phyloP scores from a whole-genome alignment of 2,797 vertebrate species.

The Spinus pinus region DNA sequence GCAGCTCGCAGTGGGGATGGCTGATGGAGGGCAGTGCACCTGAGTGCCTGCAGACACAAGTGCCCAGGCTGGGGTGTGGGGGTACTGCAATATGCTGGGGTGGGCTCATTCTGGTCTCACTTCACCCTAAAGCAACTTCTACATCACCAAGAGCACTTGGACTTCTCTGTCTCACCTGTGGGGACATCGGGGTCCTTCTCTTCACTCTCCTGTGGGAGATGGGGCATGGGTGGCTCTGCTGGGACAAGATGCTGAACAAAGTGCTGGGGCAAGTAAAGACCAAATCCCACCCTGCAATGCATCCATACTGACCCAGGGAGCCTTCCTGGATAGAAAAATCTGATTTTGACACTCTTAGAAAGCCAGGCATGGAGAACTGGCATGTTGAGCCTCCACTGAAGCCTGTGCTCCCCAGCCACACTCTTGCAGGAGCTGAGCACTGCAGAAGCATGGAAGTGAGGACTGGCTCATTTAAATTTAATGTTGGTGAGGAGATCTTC shows the following conservation, averaged over 20 bases:
- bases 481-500: constrained; percentile 74
- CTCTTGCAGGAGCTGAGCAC: constrained; percentile 11
- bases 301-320: accelerated
- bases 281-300: accelerated
- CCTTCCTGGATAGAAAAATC: background rate
- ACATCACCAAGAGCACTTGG: background rate
- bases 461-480: constrained; percentile 70
- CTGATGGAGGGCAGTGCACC: background rate
- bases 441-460: constrained; percentile 60
- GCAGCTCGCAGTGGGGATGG: background rate
- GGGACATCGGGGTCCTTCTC: accelerated
- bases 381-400: background rate
- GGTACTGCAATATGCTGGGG: background rate
- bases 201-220: accelerated
- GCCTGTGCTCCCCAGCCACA: background rate
- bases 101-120: background rate
- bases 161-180: background rate
- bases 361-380: background rate
- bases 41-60: background rate
- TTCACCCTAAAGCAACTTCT: background rate
- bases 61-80: accelerated
- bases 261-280: background rate
- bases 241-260: background rate
- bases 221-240: accelerated
- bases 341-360: background rate